Base-by-base conservation (phyloP, 2,113 vertebrate genomes). In the Cariama cristata region DNA sequence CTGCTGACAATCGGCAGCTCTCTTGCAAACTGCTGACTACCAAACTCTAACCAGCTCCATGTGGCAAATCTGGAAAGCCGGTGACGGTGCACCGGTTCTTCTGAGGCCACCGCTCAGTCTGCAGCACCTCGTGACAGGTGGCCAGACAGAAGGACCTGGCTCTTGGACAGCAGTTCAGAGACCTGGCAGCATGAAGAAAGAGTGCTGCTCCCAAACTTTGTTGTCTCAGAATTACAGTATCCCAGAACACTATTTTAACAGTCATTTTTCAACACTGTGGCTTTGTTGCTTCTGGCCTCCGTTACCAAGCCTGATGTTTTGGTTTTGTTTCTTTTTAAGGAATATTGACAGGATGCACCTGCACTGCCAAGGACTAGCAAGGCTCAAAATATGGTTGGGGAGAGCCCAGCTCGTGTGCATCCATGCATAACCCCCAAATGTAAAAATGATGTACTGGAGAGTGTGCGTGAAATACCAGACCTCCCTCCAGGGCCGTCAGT, bases 141-240 rank as follows among this genome's bases (percentile, higher is more conserved):
- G 96, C 58, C 62, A 93, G 95, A 73, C 93, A 96, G 87, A 89
- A 95, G 93, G 95, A 83, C 66, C 28, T 89, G 80, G 58, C 42
- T 94, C 53, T 95, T 42, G 24, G 38, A 42, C 0, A 0, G 58
- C 76, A 69, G 47, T 58, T 85, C 77, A 77, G 64, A 89, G 56
- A 72, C 27, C 45, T 88, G 80, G 80, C 82, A 82, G 42, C 32
- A 64, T 33, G 32, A 58, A 44, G 64, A 66, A 73, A 73, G 56
- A 44, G n/a, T 27, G 32, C 28, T 59, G 45, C 76, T 63, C 2
- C 1, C 67, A 66, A 90, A 79, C 58, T 90, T 87, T 66, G 20
- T 64, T 68, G 20, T 85, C 80, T 71, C 53, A 82, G 45, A 66
- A 62, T 49, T 69, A 35, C 19, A 14, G 21, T 60, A 33, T 93